phyloP scores from a whole-genome alignment of 2,113 vertebrate species.

The Heterotis niloticus region DNA sequence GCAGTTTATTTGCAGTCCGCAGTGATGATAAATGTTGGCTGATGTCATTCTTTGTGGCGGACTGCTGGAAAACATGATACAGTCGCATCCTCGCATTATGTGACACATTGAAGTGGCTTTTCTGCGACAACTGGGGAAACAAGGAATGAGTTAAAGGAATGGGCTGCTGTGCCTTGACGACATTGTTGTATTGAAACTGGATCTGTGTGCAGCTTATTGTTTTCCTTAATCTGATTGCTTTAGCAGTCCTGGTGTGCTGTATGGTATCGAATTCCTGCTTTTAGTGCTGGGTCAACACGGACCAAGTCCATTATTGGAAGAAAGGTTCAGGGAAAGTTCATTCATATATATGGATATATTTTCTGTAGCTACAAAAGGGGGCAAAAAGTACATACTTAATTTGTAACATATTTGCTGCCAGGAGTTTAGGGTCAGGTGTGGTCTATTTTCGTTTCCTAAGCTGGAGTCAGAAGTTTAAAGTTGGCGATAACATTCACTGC shows the following conservation, averaged over 20 bases:
- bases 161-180: neutral
- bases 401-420: conserved; percentile 54
- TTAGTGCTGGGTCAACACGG: conserved; percentile 86
- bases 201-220: conserved; percentile 75
- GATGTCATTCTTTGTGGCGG: no score
- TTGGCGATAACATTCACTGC: no score
- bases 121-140: no score
- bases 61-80: no score
- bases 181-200: conserved; percentile 82
- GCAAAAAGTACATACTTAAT: conserved; percentile 79
- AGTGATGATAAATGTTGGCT: no score
- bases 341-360: conserved; percentile 92
- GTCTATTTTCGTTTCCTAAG: conserved; percentile 68
- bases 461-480: conserved; percentile 71
- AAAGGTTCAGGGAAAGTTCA: conserved; percentile 99
- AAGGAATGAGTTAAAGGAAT: no score
- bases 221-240: conserved; percentile 90
- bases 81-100: no score
- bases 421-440: conserved; percentile 61
- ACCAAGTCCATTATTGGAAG: conserved; percentile 87
- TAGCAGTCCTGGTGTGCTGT: conserved; percentile 82
- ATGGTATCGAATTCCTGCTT: conserved; percentile 88
- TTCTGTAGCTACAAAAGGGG: conserved; percentile 74
- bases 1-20: no score
- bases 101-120: no score